phyloP scores from a whole-genome alignment of 2,113 vertebrate species.

The Lates calcarifer region DNA sequence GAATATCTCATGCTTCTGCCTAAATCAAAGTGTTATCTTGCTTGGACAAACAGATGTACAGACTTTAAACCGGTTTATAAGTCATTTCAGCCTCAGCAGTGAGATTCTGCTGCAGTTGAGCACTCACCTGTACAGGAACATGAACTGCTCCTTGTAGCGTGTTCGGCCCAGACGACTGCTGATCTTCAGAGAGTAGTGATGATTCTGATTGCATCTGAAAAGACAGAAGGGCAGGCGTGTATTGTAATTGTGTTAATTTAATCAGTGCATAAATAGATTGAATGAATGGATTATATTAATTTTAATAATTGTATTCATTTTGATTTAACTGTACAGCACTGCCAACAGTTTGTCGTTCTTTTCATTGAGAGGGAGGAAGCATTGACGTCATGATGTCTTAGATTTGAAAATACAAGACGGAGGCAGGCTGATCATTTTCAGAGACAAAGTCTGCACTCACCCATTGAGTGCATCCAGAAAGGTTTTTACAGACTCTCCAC shows the following conservation, averaged over 20 bases:
- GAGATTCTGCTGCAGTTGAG: background rate
- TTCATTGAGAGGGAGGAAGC: too few relatives aligned
- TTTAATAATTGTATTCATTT: too few relatives aligned
- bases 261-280: background rate
- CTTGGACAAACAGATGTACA: too few relatives aligned
- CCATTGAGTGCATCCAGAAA: constrained; percentile 80
- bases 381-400: too few relatives aligned
- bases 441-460: constrained; percentile 54
- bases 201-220: constrained; percentile 48
- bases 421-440: too few relatives aligned
- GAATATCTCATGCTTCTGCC: too few relatives aligned
- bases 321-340: too few relatives aligned
- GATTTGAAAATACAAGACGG: too few relatives aligned
- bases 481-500: constrained; percentile 55
- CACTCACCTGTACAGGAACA: constrained; percentile 85
- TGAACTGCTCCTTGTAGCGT: constrained; percentile 85
- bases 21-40: too few relatives aligned
- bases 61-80: background rate
- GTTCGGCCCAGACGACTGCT: constrained; percentile 81
- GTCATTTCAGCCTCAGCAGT: background rate
- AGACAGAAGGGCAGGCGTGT: background rate
- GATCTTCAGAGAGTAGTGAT: constrained; percentile 77
- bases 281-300: too few relatives aligned
- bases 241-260: background rate
- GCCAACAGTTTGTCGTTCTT: too few relatives aligned